These are phyloP conservation scores for Oncorhynchus tshawytscha DNA, from an alignment of 2,113 vertebrate genomes.

Conservation along the genomic window DNA sequence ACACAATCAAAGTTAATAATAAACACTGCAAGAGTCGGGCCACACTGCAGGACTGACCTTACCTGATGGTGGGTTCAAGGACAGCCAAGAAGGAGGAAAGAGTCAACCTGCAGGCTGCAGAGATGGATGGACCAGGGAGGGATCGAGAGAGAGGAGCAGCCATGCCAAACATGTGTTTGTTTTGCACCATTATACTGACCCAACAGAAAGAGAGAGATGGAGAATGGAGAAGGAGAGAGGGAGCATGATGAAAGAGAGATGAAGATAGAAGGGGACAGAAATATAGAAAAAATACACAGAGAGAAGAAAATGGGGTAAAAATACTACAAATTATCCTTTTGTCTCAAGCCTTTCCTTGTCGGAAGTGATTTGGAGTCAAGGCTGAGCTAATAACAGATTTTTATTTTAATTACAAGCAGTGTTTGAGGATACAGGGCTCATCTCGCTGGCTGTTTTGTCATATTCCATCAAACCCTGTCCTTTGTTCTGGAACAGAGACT, in stretches of 20 bases:
- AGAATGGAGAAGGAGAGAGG: not conserved
- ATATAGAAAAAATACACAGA: not conserved
- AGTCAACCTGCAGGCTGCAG: slow-evolving; percentile 32
- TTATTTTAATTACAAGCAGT: slow-evolving; percentile 49
- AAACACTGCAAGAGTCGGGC: slow-evolving; percentile 50
- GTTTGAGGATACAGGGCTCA: slow-evolving; percentile 31
- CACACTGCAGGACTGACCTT: slow-evolving; percentile 42
- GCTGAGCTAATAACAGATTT: slow-evolving; percentile 42
- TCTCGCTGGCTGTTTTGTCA: slow-evolving; percentile 45
- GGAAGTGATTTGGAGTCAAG: slow-evolving; percentile 18
- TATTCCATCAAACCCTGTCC: slow-evolving; percentile 50
- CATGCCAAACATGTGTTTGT: slow-evolving; percentile 25
- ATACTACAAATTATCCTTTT: not conserved
- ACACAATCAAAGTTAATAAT: slow-evolving; percentile 70
- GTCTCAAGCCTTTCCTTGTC: slow-evolving; percentile 1
- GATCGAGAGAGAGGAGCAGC: slow-evolving; percentile 32
- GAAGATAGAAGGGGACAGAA: not conserved
- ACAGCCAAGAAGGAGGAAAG: slow-evolving; percentile 26
- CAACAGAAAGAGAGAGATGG: slow-evolving; percentile 3
- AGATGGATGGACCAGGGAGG: slow-evolving; percentile 60
- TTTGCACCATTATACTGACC: slow-evolving; percentile 17
- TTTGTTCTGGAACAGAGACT: slow-evolving; percentile 36
- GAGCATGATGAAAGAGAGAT: not conserved
- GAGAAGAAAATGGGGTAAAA: not conserved
- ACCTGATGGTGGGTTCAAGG: slow-evolving; percentile 66